A percentile compares a stretch with the other conserved stretches of the same genome.
Evolutionary conservation across 2,797 vertebrate species (phyloP).

Genomic region (Podarcis siculus): DNA sequence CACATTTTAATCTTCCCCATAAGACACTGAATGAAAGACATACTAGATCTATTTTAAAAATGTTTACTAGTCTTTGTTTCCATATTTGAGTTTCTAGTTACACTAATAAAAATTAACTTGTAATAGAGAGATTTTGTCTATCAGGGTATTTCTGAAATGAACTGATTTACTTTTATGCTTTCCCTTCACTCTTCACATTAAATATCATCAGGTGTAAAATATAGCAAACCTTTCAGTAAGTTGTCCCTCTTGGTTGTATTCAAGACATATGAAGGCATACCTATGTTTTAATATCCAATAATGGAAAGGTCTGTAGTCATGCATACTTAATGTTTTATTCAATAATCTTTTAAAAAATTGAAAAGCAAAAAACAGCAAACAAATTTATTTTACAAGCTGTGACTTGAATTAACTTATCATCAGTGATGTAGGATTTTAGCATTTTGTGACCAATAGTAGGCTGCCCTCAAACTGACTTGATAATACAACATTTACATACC

Average conservation of each 20-base stretch:
- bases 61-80: background rate
- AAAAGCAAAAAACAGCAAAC: background rate
- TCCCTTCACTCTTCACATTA: background rate
- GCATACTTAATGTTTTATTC: no score
- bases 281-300: background rate
- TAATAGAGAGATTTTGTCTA: background rate
- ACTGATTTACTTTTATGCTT: background rate
- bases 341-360: no score
- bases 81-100: conserved; percentile 13
- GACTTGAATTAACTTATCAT: background rate
- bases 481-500: background rate
- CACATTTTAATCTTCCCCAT: background rate
- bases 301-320: no score
- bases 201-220: background rate
- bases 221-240: background rate
- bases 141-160: background rate
- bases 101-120: background rate
- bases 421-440: background rate
- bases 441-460: background rate
- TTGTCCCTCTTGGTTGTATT: background rate
- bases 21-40: background rate
- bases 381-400: background rate
- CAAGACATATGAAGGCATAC: background rate
- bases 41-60: background rate
- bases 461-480: background rate